These are phyloP conservation scores for Eulemur mongoz DNA, from an alignment of 2,797 vertebrate genomes.

Conservation along the genomic window DNA sequence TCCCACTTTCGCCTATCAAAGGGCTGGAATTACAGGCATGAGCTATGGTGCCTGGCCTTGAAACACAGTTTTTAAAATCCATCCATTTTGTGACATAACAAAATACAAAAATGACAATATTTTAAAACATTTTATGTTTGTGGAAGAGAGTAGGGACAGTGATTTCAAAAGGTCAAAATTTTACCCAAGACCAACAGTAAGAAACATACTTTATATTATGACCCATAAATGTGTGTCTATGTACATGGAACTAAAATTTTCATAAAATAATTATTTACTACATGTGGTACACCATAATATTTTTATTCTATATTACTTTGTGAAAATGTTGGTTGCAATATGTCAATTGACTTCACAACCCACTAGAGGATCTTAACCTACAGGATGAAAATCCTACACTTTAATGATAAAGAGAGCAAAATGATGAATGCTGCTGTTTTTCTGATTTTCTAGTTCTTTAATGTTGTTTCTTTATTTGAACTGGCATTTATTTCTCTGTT, in stretches of 20 bases:
- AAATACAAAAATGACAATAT: neutral
- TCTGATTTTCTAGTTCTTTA: neutral
- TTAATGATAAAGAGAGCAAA: neutral
- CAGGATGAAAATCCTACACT: neutral
- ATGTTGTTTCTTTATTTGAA: constrained; percentile 2
- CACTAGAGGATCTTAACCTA: neutral
- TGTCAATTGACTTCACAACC: neutral
- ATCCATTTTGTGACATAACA: neutral
- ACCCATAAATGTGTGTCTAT: neutral
- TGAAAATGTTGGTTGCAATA: neutral
- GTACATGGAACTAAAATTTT: neutral
- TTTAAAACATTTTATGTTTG: neutral
- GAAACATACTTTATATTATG: neutral
- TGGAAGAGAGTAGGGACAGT: neutral
- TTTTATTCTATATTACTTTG: neutral
- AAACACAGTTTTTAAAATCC: neutral
- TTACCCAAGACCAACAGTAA: neutral
- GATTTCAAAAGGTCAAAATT: neutral
- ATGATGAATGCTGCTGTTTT: neutral
- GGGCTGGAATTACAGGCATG: neutral
- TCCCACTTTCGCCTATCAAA: neutral
- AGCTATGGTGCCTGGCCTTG: neutral
- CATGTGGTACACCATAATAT: neutral
- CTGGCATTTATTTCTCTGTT: neutral
- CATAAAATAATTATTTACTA: neutral